Evolutionary conservation across 2,888 invertebrate species (phyloP), one percentile per base, ranked within the genome.

Genomic region (Formica aserva): DNA sequence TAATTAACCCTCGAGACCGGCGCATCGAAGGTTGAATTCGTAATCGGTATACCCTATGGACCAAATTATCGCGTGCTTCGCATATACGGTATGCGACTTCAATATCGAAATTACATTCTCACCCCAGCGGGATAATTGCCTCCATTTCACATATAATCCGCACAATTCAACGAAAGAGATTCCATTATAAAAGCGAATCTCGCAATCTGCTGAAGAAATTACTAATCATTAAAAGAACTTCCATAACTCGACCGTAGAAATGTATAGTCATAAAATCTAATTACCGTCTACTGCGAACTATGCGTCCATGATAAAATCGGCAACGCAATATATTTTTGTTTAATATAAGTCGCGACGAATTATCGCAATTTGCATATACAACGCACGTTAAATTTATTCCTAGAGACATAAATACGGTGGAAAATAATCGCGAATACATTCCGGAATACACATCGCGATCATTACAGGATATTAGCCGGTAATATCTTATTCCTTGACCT

Each of bases 1-100:
- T 83, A 84, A 82, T 85, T 85, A 85, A 82, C 72, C 82, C 76
- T 45, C 29, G 84, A 62, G 82, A 82, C 65, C 71, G 22, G 38
- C 75, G 45, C 74, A 78, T 75, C 69, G 67, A 84, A 81, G 66
- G 72, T 75, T 75, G 82, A 74, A 82, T 84, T 75, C 35, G 55
- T 74, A 84, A 84, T 84, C 84, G 55, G 62, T 26, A 48, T 66
- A 66, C 72, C 80, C 83, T 62, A 55, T 35, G 83, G 78, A 72
- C 83, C 80, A 57, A 69, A 67, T 80, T 83, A 80, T 71, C 71
- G 45, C 41, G 22, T 41, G 67, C 15, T 22, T 63, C 65, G 18
- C 65, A 32, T 66, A 62, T 32, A 82, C 41, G 45, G 57, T 66
- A 18, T 38, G 76, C 77, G 76, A 77, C 76, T 80, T 80, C 78